Conservation (phyloP, 1,140 invertebrate species). For the Cecropterus lyciades region DNA sequence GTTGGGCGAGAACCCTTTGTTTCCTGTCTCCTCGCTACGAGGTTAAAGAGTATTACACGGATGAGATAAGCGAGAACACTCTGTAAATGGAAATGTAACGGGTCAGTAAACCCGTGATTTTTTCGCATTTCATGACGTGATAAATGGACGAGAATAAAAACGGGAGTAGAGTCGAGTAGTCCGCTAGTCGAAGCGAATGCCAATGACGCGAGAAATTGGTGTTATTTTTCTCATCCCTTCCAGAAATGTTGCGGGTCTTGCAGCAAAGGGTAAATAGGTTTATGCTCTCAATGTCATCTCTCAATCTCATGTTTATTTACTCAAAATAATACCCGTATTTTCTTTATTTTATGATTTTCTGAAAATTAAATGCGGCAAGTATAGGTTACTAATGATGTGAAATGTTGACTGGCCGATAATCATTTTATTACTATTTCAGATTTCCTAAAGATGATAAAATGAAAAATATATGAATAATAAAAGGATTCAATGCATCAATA, state of each 20-base stretch:
- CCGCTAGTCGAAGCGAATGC: conserved; percentile 56
- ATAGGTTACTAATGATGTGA: too few species aligned
- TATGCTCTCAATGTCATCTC: neutral
- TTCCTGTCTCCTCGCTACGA: conserved; percentile 23
- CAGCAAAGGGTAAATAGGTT: neutral
- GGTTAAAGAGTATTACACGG: conserved; percentile 60
- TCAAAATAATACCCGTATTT: too few species aligned
- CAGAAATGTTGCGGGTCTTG: conserved; percentile 44
- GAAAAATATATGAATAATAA: too few species aligned
- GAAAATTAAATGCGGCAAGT: too few species aligned
- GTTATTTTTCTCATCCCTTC: conserved; percentile 63
- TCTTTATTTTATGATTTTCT: too few species aligned
- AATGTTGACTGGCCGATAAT: too few species aligned
- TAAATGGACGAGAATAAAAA: conserved; percentile 66
- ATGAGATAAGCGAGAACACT: conserved; percentile 71
- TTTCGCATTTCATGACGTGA: conserved; percentile 74
- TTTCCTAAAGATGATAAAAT: too few species aligned
- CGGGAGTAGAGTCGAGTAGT: conserved; percentile 44
- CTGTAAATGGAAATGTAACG: conserved; percentile 79
- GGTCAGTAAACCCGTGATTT: conserved; percentile 75
- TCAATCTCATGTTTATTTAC: too few species aligned
- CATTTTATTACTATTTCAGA: too few species aligned
- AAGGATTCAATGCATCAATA: too few species aligned
- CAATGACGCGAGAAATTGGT: conserved; percentile 74
- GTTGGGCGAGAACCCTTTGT: conserved; percentile 10